Conservation (phyloP, 2,113 vertebrate genomes). For the Microtus ochrogaster region DNA sequence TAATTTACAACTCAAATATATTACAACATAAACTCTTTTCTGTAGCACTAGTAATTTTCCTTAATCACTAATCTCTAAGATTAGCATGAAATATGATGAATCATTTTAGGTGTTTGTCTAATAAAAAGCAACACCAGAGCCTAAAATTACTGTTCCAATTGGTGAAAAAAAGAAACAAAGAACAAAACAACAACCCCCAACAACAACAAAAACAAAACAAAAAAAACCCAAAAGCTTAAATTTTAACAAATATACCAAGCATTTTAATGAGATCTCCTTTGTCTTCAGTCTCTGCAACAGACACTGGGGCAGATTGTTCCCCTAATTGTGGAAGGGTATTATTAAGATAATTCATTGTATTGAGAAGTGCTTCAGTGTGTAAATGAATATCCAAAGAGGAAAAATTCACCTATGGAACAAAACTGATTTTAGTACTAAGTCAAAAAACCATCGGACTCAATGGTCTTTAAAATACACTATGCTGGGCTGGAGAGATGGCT, state of each 20-base stretch:
- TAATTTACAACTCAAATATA: slow-evolving; percentile 28
- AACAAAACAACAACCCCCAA: background rate
- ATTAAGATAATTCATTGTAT: slow-evolving; percentile 93
- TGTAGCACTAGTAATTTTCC: background rate
- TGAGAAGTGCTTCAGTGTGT: slow-evolving; percentile 96
- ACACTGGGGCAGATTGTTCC: slow-evolving; percentile 84
- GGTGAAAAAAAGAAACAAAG: background rate
- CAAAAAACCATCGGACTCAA: slow-evolving; percentile 53
- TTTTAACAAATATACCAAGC: slow-evolving; percentile 81
- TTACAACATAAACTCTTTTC: slow-evolving; percentile 17
- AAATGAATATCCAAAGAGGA: slow-evolving; percentile 97
- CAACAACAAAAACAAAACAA: background rate
- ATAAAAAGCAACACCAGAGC: background rate
- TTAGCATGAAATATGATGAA: background rate
- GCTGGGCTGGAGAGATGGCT: too few species aligned
- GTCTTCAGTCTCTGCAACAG: slow-evolving; percentile 86
- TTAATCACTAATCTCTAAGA: slow-evolving; percentile 42
- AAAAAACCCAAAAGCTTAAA: background rate
- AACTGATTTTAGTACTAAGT: slow-evolving; percentile 83
- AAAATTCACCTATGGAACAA: slow-evolving; percentile 90
- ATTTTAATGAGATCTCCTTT: slow-evolving; percentile 91
- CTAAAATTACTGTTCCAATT: slow-evolving; percentile 1
- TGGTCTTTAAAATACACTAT: background rate
- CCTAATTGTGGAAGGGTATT: slow-evolving; percentile 90
- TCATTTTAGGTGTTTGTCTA: slow-evolving; percentile 24